Conservation (phyloP, 2,797 vertebrate genomes). For the Brachyrhaphis roseni region DNA sequence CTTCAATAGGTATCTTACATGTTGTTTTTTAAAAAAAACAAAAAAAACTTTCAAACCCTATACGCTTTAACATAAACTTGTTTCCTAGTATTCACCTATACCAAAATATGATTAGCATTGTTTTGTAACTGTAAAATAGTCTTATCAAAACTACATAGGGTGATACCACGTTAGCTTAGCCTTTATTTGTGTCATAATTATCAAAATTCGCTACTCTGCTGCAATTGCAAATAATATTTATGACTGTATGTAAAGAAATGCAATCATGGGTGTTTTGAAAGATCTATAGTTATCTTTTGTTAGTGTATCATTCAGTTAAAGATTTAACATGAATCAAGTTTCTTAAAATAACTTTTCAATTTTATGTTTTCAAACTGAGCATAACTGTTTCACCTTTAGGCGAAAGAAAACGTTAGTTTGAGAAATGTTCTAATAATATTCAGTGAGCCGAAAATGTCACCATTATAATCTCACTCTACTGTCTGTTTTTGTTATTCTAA, state of each 20-base stretch:
- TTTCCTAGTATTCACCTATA: background rate
- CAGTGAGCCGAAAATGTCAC: background rate
- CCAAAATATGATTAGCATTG: background rate
- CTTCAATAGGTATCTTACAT: background rate
- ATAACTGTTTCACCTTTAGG: background rate
- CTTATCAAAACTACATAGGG: background rate
- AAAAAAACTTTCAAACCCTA: background rate
- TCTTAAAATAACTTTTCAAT: background rate
- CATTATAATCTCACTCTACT: background rate
- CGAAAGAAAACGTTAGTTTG: background rate
- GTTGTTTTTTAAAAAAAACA: no score
- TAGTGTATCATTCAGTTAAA: background rate
- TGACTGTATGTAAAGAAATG: background rate
- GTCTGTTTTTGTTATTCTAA: background rate
- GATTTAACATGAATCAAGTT: background rate
- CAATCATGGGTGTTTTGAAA: background rate
- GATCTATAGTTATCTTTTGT: background rate
- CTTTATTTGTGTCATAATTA: background rate
- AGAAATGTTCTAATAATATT: background rate
- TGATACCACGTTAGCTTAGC: background rate
- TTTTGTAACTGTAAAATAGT: background rate
- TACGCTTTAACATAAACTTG: background rate
- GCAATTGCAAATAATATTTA: background rate
- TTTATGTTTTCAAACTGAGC: background rate
- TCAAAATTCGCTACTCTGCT: background rate